phyloP scores from a whole-genome alignment of 1,140 invertebrate genomes.

The Bursaphelenchus mucronatus region DNA sequence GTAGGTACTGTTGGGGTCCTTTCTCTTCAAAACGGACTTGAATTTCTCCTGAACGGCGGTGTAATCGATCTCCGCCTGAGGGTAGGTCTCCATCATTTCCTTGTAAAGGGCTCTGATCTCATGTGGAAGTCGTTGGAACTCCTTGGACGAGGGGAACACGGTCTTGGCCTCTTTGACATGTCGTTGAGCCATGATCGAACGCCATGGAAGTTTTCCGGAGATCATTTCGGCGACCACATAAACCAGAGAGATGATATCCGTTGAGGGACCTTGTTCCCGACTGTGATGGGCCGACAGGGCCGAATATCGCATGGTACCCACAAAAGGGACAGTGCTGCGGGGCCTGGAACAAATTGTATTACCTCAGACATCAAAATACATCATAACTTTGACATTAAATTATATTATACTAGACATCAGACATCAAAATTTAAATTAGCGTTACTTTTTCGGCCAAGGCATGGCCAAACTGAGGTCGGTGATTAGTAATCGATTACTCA shows the following conservation, averaged over 20 bases:
- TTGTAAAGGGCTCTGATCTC: constrained; percentile 33
- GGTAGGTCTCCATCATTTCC: constrained; percentile 25
- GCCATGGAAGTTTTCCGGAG: constrained; percentile 34
- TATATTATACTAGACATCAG: background rate
- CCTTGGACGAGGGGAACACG: constrained; percentile 32
- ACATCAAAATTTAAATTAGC: background rate
- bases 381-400: background rate
- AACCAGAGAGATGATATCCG: constrained; percentile 38
- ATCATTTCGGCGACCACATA: constrained; percentile 40
- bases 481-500: constrained; percentile 27
- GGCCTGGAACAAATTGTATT: constrained; percentile 13
- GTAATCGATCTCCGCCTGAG: constrained; percentile 24
- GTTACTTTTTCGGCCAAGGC: constrained; percentile 28
- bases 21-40: constrained; percentile 26
- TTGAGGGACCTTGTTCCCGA: constrained; percentile 31
- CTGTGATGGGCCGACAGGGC: constrained; percentile 23
- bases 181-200: constrained; percentile 26
- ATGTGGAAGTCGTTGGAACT: constrained; percentile 29
- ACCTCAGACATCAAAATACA: constrained; percentile 6
- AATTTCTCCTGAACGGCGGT: constrained; percentile 22
- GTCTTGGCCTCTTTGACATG: constrained; percentile 37
- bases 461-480: constrained; percentile 35
- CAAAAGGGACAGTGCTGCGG: constrained; percentile 27
- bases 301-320: constrained; percentile 26
- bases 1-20: constrained; percentile 22